Conservation (phyloP, 2,113 vertebrate species). For the Nicator chloris region DNA sequence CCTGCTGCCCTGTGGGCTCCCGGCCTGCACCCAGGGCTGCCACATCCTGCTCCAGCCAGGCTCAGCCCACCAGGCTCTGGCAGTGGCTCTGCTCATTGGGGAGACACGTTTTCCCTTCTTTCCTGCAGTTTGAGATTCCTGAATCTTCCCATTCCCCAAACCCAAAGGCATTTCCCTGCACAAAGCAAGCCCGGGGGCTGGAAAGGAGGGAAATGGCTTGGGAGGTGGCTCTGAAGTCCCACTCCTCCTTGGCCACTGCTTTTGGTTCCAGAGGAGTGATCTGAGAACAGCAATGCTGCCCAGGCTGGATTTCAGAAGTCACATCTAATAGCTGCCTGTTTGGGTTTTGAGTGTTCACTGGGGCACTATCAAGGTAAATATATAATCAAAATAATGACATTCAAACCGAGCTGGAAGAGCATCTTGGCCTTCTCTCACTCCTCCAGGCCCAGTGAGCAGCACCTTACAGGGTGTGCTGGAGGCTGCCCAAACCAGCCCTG, state of each 20-base stretch:
- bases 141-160: not conserved
- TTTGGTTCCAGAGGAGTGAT: not conserved
- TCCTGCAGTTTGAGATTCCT: not conserved
- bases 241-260: not conserved
- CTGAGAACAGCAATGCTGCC: not conserved
- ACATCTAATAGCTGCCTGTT: not conserved
- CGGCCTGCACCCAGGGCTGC: fast-evolving
- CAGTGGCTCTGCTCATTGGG: fast-evolving
- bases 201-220: not conserved
- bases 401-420: not conserved
- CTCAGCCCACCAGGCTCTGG: not conserved
- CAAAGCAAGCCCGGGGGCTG: not conserved
- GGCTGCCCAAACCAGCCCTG: not conserved
- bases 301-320: not conserved
- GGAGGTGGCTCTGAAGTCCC: not conserved
- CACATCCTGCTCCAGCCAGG: not conserved
- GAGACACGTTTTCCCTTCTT: not conserved
- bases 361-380: not conserved
- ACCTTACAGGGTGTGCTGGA: not conserved
- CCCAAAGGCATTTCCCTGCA: not conserved
- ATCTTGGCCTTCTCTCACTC: not conserved
- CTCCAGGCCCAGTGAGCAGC: not conserved
- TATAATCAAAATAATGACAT: not conserved
- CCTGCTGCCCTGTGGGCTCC: not conserved
- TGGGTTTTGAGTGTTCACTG: not conserved